A percentile compares a stretch with the other conserved stretches of the same genome.
phyloP scores from a whole-genome alignment of 2,888 invertebrate species.

The Cephalotes varians region DNA sequence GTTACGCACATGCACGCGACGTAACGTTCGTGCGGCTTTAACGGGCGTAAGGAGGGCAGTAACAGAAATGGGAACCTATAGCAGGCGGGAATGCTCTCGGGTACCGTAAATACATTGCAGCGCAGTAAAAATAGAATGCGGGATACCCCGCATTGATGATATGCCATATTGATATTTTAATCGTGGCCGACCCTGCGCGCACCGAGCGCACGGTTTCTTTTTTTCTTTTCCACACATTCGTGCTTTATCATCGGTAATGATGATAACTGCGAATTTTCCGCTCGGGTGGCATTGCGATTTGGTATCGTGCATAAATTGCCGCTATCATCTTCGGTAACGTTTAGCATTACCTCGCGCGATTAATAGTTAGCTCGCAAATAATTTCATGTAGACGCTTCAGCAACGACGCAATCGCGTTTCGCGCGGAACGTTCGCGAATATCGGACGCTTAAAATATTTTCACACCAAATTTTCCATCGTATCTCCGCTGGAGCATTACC shows the following conservation, averaged over 20 bases:
- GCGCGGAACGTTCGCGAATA: background rate
- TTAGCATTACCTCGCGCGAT: background rate
- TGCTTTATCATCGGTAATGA: conserved; percentile 16
- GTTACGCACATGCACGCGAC: conserved; percentile 70
- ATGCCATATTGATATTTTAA: conserved; percentile 45
- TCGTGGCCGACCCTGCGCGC: conserved; percentile 3
- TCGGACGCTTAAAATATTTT: background rate
- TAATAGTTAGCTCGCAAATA: background rate
- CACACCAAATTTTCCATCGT: background rate
- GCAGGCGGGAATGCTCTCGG: conserved; percentile 58
- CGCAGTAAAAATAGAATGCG: conserved; percentile 60
- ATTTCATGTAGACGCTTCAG: conserved; percentile 1
- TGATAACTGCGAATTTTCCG: conserved; percentile 27
- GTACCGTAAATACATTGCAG: conserved; percentile 49
- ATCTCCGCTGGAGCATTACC: background rate
- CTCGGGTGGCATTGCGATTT: conserved; percentile 30
- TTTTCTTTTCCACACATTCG: background rate
- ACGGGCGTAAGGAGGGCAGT: conserved; percentile 70
- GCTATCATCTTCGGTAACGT: background rate
- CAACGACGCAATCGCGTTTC: background rate
- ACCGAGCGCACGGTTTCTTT: background rate
- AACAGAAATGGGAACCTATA: conserved; percentile 71
- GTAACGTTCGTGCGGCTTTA: conserved; percentile 71
- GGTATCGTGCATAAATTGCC: conserved; percentile 19
- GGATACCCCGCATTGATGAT: conserved; percentile 35